Base-by-base conservation (phyloP, 2,797 vertebrate species). In the Malacoraja senta region DNA sequence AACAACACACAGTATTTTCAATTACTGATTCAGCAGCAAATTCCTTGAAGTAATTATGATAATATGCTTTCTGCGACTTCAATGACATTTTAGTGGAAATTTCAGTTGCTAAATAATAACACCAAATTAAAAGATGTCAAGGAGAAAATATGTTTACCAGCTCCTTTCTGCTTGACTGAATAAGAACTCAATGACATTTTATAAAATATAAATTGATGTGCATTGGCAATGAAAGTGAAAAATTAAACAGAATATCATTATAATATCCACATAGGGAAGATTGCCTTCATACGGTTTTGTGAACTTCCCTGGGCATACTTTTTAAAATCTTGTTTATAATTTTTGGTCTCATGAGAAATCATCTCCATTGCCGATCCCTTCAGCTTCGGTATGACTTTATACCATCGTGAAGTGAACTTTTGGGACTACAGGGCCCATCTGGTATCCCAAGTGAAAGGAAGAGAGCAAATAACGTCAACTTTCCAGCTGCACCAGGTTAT, bases 51-150 rank as follows among this genome's bases (percentile, higher is more conserved):
- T 21, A 63, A 88, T 88, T 68, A 68, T 32, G 32, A 35, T 68
- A 68, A 88, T 88, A n/a, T 68, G 83, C 61, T 88, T 88, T 35
- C 15, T 88, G 63, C n/a, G 32, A 32, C 61, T 35, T 76, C 26
- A 92, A 76, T 68, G 38, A 92, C 12, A 58, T 15, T 35, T 15
- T 53, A 29, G 10, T 58, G 71, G 76, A 72, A 10, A 72, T 21
- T 91, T 91, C 68, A 74, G 12, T 91, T 91, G 35, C 10, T 26
- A 44, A 44, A 71, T 44, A 91, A 91, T 35, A 9, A 44, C 38
- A 74, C 68, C 65, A 76, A 92, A 91, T 38, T 78, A 78, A 78
- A 78, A 78, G 77, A 15, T 78, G n/a, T 78, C 77, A 32, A 88
- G 84, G 63, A 68, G 29, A 84, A 84, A 68, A 35, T 88, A 10